These are phyloP conservation scores for Ctenosaura bakeri DNA, from an alignment of 2,797 vertebrate species.

Conservation along the genomic window DNA sequence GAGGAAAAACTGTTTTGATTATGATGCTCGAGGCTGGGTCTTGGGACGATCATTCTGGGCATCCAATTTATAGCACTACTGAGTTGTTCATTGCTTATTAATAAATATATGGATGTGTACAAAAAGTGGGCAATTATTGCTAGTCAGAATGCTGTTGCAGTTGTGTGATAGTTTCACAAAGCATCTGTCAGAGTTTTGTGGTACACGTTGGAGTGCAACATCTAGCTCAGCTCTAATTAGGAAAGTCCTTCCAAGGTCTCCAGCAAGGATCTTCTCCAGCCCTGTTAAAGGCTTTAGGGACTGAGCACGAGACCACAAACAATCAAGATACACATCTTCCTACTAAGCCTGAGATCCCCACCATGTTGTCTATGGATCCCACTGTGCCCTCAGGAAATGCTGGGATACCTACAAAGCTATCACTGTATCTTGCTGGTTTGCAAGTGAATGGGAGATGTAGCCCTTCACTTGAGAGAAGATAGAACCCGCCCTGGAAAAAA, in stretches of 20 bases:
- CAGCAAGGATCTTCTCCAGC: not conserved
- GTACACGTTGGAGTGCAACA: not conserved
- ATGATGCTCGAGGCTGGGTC: not conserved
- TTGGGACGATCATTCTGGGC: not conserved
- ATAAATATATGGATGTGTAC: not conserved
- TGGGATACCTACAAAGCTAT: no score
- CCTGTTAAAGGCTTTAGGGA: not conserved
- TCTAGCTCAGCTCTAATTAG: not conserved
- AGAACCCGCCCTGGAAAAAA: no score
- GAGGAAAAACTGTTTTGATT: constrained; percentile 14
- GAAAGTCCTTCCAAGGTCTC: not conserved
- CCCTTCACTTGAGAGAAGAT: no score
- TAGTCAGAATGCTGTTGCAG: not conserved
- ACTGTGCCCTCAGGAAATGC: no score
- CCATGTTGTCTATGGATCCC: not conserved
- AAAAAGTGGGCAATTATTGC: not conserved
- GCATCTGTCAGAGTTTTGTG: not conserved
- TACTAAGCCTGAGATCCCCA: not conserved
- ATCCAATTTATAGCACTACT: not conserved
- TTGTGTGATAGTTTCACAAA: not conserved
- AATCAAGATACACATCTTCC: not conserved
- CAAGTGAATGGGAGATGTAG: no score
- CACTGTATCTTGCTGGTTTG: no score
- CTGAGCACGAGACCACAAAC: not conserved
- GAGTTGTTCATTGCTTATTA: not conserved